Base-by-base conservation (phyloP, 2,888 invertebrate genomes). In the Amitus sp. region DNA sequence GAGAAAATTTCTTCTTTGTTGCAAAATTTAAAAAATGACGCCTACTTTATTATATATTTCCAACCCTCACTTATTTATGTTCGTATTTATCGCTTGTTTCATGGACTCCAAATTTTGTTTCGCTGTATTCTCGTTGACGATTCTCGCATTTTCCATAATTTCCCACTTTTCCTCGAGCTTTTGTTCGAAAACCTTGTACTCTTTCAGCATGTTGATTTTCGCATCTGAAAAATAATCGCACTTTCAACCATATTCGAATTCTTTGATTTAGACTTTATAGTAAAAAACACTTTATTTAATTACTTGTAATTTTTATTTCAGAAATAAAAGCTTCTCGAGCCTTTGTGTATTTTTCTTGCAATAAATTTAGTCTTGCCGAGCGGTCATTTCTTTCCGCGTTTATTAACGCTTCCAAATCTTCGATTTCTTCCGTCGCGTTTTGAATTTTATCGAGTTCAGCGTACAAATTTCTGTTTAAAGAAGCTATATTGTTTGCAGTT, bases 1-100 rank as follows among this genome's bases (percentile, higher is more conserved):
- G n/a, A n/a, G n/a, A n/a, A n/a, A n/a, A n/a, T n/a, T n/a, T n/a
- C n/a, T n/a, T n/a, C n/a, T n/a, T n/a, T n/a, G n/a, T n/a, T n/a
- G n/a, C n/a, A n/a, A n/a, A n/a, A n/a, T n/a, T n/a, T n/a, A n/a
- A n/a, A n/a, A n/a, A n/a, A n/a, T n/a, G n/a, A n/a, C n/a, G n/a
- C n/a, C n/a, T n/a, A n/a, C n/a, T n/a, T n/a, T n/a, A n/a, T n/a
- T n/a, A n/a, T n/a, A n/a, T n/a, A n/a, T n/a, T n/a, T n/a, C n/a
- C n/a, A n/a, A n/a, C n/a, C n/a, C n/a, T 51, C 42, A 81, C 81
- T 73, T 79, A 66, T 76, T 70, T 62, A 61, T 73, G 40, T 77
- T 73, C 12, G 71, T 66, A 54, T 66, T 73, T 10, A 70, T 72
- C 52, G 76, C 78, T 2, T 56, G 45, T 17, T 72, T 57, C 19